Percentiles rank a stretch among this genome's conserved stretches.
These are phyloP conservation scores for Xenopus borealis DNA, from an alignment of 2,113 vertebrate genomes.

Conservation along the genomic window DNA sequence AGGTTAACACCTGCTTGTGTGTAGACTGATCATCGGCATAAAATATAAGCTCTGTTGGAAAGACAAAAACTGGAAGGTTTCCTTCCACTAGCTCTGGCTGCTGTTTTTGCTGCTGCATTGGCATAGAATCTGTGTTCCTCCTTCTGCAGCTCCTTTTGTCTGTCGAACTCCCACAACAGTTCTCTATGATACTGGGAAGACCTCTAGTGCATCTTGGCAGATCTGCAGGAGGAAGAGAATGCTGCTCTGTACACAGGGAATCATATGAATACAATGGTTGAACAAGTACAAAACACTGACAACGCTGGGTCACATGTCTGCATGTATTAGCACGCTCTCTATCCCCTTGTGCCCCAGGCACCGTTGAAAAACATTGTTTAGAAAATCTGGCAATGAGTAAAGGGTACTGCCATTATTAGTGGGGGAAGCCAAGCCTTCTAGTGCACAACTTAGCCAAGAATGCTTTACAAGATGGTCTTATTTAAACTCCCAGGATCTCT, in stretches of 20 bases:
- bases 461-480: too few species aligned
- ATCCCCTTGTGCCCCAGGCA: too few species aligned
- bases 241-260: not conserved
- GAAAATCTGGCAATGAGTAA: too few species aligned
- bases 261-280: not conserved
- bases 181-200: constrained; percentile 64
- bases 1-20: constrained; percentile 97
- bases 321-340: too few species aligned
- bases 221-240: constrained; percentile 56
- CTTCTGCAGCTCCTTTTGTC: constrained; percentile 67
- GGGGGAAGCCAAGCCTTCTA: too few species aligned
- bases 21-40: constrained; percentile 96
- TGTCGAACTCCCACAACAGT: constrained; percentile 60
- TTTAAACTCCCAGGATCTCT: too few species aligned
- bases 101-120: constrained; percentile 97
- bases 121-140: constrained; percentile 80
- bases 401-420: too few species aligned
- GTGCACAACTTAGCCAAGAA: too few species aligned
- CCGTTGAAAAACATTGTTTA: too few species aligned
- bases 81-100: constrained; percentile 98
- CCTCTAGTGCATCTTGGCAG: constrained; percentile 73
- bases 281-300: too few species aligned
- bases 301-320: too few species aligned
- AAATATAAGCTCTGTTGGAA: constrained; percentile 96
- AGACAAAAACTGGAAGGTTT: constrained; percentile 98